Conservation (phyloP, 2,797 vertebrate genomes). For the Myripristis jacobus region DNA sequence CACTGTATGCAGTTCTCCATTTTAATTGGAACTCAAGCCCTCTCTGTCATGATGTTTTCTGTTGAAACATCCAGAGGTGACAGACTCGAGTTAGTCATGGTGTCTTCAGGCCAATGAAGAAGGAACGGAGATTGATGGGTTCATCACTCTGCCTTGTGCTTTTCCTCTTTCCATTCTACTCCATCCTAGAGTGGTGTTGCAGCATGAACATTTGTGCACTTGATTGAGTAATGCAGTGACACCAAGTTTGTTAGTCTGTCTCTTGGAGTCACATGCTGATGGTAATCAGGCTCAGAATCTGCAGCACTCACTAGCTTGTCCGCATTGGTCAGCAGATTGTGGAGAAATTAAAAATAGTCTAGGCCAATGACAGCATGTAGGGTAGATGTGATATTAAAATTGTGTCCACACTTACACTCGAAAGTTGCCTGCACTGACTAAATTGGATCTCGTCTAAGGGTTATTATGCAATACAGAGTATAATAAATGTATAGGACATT, state of each 20-base stretch:
- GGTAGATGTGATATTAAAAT: conserved; percentile 29
- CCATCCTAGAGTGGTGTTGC: background rate
- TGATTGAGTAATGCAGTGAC: conserved; percentile 4
- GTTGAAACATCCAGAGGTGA: background rate
- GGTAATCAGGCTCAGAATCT: background rate
- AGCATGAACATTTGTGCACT: too few species aligned
- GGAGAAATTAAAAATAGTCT: conserved; percentile 13
- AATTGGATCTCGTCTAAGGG: background rate
- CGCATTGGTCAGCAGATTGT: conserved; percentile 26
- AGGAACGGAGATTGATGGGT: background rate
- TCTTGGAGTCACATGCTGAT: background rate
- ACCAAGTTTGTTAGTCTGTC: background rate
- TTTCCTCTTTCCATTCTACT: background rate
- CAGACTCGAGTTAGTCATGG: background rate
- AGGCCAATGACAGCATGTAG: background rate
- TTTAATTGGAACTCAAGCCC: background rate
- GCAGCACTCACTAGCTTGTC: background rate
- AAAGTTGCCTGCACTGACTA: background rate
- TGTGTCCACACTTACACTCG: background rate
- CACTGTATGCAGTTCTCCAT: background rate
- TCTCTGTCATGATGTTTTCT: background rate
- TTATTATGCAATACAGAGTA: background rate
- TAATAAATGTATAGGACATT: background rate
- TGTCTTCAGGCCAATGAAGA: background rate
- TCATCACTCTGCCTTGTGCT: background rate